Conservation (phyloP, 2,888 invertebrate species). For the Cheilosia scutellata region DNA sequence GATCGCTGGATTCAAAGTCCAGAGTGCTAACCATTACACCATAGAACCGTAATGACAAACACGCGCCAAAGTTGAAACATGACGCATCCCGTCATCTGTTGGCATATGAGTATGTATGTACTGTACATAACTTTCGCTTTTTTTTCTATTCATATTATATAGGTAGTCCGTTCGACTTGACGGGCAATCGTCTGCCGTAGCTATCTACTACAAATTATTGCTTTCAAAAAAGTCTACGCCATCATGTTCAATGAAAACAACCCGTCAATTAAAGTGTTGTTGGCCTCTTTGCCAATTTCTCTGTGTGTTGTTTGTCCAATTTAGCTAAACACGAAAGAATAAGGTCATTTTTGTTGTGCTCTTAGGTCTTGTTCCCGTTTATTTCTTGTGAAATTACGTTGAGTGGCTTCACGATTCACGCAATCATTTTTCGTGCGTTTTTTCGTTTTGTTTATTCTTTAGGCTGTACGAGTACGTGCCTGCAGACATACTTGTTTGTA, state of each 20-base stretch:
- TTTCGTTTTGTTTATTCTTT: conserved; percentile 1
- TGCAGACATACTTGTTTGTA: conserved; percentile 24
- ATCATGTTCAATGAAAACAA: conserved; percentile 46
- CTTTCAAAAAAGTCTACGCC: conserved; percentile 2
- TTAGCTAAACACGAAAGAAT: conserved; percentile 26
- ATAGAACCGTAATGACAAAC: conserved; percentile 79
- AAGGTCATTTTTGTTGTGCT: conserved; percentile 52
- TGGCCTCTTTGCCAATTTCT: conserved; percentile 23
- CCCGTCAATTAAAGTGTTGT: conserved; percentile 42
- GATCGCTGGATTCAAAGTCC: conserved; percentile 84
- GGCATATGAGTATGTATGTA: neutral
- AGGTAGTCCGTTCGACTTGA: neutral
- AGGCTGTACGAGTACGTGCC: neutral
- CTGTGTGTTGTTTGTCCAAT: conserved; percentile 30
- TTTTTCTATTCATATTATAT: neutral
- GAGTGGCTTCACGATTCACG: conserved; percentile 45
- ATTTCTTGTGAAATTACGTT: conserved; percentile 53
- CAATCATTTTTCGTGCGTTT: conserved; percentile 35
- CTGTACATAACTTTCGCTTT: conserved; percentile 44
- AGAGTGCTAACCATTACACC: conserved; percentile 84
- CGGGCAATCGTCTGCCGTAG: conserved; percentile 2
- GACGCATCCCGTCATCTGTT: conserved; percentile 32
- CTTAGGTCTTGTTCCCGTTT: conserved; percentile 53
- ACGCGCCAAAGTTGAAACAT: conserved; percentile 37
- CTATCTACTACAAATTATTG: conserved; percentile 8